Base-by-base conservation (phyloP, 2,113 vertebrate species). In the Indicator maculatus region DNA sequence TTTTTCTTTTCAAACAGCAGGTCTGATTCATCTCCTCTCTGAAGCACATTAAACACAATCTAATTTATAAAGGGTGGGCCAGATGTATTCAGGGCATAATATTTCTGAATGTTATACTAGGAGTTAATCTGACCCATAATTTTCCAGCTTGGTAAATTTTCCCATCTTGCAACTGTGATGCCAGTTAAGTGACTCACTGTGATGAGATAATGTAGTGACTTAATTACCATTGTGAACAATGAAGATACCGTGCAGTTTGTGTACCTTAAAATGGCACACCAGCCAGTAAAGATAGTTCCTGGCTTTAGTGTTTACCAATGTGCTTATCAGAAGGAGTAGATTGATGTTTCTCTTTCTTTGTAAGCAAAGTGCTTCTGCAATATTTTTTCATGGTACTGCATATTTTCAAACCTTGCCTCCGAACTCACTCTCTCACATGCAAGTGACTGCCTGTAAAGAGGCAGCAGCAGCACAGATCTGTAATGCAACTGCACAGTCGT, bases 71-170 rank as follows among this genome's bases (percentile, higher is more conserved):
- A 95, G 83, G 90, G 63, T 97, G 92, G 94, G 95, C 95, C 94
- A 97, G 95, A 96, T 93, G 95, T 93, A 93, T 84, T 93, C 92
- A 90, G 95, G 96, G 95, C 95, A 97, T 95, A 97, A 95, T 78
- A 95, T 92, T 81, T 95, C 74, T 94, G 86, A 92, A 92, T 93
- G 88, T 73, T 95, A 78, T 83, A 82, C 94, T 67, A 96, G 88
- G 90, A 97, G 94, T 96, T 97, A 96, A 97, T 95, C 93, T 96
- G 93, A 95, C 92, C 95, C 94, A 84, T 95, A 93, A 96, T 97
- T 97, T 97, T 96, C 94, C 95, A 95, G 36, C 76, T 89, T 97
- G 96, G 94, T 95, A 97, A 94, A 95, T 95, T 95, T 97, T 96
- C 96, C 94, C 95, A 90, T 96, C 88, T 94, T 95, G 94, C 95